Evolutionary conservation across 2,888 invertebrate species (phyloP).

Genomic region (Diarsia rubi): DNA sequence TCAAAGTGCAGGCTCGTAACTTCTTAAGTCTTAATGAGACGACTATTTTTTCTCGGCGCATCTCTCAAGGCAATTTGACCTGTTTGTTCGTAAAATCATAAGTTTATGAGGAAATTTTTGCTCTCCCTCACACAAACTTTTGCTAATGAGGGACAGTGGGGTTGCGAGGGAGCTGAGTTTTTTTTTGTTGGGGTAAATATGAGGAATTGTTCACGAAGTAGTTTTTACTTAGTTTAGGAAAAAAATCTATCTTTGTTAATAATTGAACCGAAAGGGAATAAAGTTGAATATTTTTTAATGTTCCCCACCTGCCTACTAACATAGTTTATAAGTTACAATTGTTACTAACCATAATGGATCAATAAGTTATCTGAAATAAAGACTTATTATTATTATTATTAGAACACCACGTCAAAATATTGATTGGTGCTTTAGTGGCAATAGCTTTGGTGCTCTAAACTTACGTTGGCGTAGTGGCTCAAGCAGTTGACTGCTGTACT

Average conservation of each 20-base stretch:
- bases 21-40: conserved; percentile 65
- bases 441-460: too few relatives aligned
- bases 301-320: too few relatives aligned
- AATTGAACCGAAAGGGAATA: too few relatives aligned
- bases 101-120: conserved; percentile 63
- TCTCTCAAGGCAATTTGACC: conserved; percentile 59
- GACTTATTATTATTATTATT: too few relatives aligned
- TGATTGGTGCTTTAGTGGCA: too few relatives aligned
- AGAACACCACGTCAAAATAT: too few relatives aligned
- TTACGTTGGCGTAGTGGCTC: too few relatives aligned
- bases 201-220: background rate
- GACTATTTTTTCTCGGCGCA: conserved; percentile 52
- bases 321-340: too few relatives aligned
- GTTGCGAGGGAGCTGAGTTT: background rate
- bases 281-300: too few relatives aligned
- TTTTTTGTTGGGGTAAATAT: conserved; percentile 4
- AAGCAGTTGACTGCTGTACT: too few relatives aligned
- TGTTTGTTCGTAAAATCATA: conserved; percentile 64
- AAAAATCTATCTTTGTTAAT: background rate
- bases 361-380: too few relatives aligned
- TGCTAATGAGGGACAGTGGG: conserved; percentile 59
- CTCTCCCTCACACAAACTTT: conserved; percentile 55
- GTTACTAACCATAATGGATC: too few relatives aligned
- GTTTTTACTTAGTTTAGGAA: background rate
- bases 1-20: conserved; percentile 51